Conservation (phyloP, 2,888 invertebrate species). For the Sicus ferrugineus region DNA sequence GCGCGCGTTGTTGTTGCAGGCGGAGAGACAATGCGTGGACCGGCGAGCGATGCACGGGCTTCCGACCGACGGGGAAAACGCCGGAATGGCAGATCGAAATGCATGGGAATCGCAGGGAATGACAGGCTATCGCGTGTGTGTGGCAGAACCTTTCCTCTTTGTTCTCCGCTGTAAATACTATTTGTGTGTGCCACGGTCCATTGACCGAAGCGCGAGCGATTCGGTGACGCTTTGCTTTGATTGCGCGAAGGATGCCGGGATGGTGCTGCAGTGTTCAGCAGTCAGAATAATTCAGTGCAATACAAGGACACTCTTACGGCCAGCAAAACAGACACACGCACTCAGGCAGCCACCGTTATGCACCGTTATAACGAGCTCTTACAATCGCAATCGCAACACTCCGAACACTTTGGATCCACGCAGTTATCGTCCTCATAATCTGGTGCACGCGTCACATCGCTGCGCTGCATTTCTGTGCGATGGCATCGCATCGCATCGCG, state of each 20-base stretch:
- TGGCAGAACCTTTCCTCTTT: slow-evolving; percentile 2
- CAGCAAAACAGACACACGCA: neutral
- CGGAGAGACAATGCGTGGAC: neutral
- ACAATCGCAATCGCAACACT: neutral
- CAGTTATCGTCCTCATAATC: slow-evolving; percentile 13
- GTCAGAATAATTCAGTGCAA: slow-evolving; percentile 17
- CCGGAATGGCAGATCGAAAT: neutral
- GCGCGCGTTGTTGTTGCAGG: slow-evolving; percentile 22
- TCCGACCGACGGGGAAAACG: neutral
- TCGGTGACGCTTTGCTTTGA: neutral
- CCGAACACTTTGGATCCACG: neutral
- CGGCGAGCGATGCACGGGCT: neutral
- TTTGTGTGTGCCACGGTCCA: slow-evolving; percentile 12
- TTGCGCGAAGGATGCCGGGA: neutral
- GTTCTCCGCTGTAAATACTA: neutral
- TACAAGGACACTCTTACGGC: neutral
- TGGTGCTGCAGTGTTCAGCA: slow-evolving; percentile 11
- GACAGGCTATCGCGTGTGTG: neutral
- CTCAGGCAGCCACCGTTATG: neutral
- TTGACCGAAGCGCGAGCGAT: slow-evolving; percentile 23
- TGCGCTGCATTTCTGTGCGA: neutral
- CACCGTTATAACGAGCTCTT: slow-evolving; percentile 5
- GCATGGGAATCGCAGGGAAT: slow-evolving; percentile 11
- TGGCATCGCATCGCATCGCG: no score
- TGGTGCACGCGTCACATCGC: slow-evolving; percentile 14